These are phyloP conservation scores for Melanotaenia duboulayi DNA, from an alignment of 2,113 vertebrate species.

Conservation along the genomic window DNA sequence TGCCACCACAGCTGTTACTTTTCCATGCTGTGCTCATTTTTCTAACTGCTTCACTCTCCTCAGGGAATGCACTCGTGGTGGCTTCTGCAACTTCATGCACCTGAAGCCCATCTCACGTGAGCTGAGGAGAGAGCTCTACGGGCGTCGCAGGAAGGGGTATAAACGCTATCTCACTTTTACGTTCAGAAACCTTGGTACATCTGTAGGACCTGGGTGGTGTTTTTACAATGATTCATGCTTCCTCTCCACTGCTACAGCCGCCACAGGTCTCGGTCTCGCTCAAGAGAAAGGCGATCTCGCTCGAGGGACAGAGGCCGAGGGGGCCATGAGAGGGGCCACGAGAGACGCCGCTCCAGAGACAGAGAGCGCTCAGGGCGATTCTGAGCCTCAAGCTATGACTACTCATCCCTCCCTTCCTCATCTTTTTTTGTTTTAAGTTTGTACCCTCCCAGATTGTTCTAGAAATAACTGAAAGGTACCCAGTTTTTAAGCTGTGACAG, in stretches of 20 bases:
- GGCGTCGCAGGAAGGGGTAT: constrained; percentile 94
- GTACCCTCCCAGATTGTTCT: constrained; percentile 51
- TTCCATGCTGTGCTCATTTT: not conserved
- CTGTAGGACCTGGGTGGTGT: not conserved
- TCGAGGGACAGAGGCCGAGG: constrained; percentile 91
- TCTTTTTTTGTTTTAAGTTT: constrained; percentile 63
- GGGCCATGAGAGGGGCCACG: constrained; percentile 69
- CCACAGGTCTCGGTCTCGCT: constrained; percentile 92
- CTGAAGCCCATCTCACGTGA: constrained; percentile 98
- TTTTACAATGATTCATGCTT: not conserved
- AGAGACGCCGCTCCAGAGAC: constrained; percentile 94
- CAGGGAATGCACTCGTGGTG: constrained; percentile 97
- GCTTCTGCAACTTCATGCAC: constrained; percentile 99
- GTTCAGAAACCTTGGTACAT: not conserved
- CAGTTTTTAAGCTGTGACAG: constrained; percentile 62
- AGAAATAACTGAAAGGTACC: constrained; percentile 53
- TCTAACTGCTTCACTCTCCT: constrained; percentile 2
- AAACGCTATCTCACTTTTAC: not conserved
- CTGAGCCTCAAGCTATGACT: constrained; percentile 87
- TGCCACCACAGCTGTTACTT: too few species aligned
- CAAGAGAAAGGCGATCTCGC: constrained; percentile 91
- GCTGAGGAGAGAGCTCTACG: constrained; percentile 93
- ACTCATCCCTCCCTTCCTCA: constrained; percentile 60
- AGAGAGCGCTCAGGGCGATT: constrained; percentile 95
- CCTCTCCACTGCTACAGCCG: constrained; percentile 57